These are phyloP conservation scores for Sparidentex hasta DNA, from an alignment of 2,797 vertebrate species.

Conservation along the genomic window DNA sequence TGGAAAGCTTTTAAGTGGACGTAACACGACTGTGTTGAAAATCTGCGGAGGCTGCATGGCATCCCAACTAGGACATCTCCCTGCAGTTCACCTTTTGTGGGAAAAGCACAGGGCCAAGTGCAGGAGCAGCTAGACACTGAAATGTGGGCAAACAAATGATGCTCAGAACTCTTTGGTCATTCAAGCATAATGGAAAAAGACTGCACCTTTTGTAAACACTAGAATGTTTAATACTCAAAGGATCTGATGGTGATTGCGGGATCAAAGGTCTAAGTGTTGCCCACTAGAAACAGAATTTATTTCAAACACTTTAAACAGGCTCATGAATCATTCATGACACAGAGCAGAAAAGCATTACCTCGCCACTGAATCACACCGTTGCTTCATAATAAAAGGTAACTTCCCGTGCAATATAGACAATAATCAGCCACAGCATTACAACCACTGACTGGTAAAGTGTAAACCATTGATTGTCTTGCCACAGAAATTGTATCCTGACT, in stretches of 20 bases:
- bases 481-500: no score
- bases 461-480: no score
- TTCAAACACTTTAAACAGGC: conserved; percentile 37
- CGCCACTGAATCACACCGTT: background rate
- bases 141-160: background rate
- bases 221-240: conserved; percentile 26
- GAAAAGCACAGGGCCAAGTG: background rate
- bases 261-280: conserved; percentile 57
- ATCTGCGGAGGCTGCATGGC: conserved; percentile 9
- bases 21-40: conserved; percentile 29
- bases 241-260: conserved; percentile 42
- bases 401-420: background rate
- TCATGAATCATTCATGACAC: conserved; percentile 57
- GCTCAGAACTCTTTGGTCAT: background rate
- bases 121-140: background rate
- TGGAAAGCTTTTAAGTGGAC: conserved; percentile 41
- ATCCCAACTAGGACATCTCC: conserved; percentile 8
- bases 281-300: conserved; percentile 49
- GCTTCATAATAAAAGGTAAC: background rate
- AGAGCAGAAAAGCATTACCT: background rate
- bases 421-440: no score
- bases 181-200: background rate
- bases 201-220: conserved; percentile 8
- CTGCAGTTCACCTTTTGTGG: background rate
- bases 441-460: no score